phyloP scores from a whole-genome alignment of 2,888 invertebrate genomes.

The Rutpela maculata region DNA sequence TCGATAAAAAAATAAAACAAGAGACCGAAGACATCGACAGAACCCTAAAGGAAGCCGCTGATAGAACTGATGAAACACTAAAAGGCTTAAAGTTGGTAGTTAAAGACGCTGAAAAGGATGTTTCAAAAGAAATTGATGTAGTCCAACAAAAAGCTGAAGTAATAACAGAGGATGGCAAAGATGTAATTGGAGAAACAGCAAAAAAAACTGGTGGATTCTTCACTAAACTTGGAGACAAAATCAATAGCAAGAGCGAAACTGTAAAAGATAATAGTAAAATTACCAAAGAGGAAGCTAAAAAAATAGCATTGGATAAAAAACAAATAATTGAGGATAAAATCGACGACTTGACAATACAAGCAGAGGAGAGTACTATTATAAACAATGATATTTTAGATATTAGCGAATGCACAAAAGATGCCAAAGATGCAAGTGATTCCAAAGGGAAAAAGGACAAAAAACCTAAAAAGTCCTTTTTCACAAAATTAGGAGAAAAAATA shows the following conservation, averaged over 20 bases:
- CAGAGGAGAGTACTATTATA: neutral
- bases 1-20: conserved; percentile 16
- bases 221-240: conserved; percentile 53
- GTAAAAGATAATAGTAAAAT: conserved; percentile 5
- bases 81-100: neutral
- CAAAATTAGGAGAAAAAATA: conserved; percentile 51
- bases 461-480: conserved; percentile 24
- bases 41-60: neutral
- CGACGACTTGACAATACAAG: neutral
- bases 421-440: conserved; percentile 34
- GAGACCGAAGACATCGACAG: conserved; percentile 32
- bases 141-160: neutral
- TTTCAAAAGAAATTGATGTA: neutral
- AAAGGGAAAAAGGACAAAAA: conserved; percentile 48
- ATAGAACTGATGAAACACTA: conserved; percentile 10
- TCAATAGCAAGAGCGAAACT: conserved; percentile 49
- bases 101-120: conserved; percentile 34
- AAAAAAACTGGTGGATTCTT: conserved; percentile 56
- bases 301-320: neutral
- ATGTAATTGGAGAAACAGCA: conserved; percentile 36
- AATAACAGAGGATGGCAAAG: conserved; percentile 28
- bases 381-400: neutral
- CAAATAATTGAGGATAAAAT: neutral
- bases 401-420: neutral
- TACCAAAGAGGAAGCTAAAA: neutral